Percentiles rank a stretch among this genome's conserved stretches.
Evolutionary conservation across 2,888 invertebrate genomes (phyloP).

Genomic region (Boloria euphrosyne): DNA sequence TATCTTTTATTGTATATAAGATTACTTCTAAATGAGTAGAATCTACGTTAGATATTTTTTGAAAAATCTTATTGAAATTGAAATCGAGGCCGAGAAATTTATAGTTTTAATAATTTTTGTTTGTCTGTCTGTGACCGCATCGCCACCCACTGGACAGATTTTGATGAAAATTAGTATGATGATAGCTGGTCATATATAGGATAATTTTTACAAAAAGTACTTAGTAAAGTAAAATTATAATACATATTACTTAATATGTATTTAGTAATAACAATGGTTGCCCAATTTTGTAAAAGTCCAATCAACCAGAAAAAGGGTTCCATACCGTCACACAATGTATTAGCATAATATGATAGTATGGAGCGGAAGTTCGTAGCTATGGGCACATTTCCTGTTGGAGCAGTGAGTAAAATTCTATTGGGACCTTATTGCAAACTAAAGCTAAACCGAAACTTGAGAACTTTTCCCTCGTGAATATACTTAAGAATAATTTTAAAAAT

Average conservation of each 20-base stretch:
- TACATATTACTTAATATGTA: too few relatives aligned
- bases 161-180: too few relatives aligned
- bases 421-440: slow-evolving; percentile 10
- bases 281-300: slow-evolving; percentile 52
- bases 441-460: background rate
- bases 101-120: too few relatives aligned
- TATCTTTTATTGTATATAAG: too few relatives aligned
- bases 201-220: too few relatives aligned
- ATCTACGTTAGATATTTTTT: too few relatives aligned
- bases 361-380: slow-evolving; percentile 33
- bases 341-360: slow-evolving; percentile 30
- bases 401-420: slow-evolving; percentile 1
- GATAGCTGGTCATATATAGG: too few relatives aligned
- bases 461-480: slow-evolving; percentile 7
- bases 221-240: background rate
- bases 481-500: slow-evolving; percentile 26
- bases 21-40: too few relatives aligned
- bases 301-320: slow-evolving; percentile 68
- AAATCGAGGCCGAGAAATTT: too few relatives aligned
- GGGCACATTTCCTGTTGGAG: slow-evolving; percentile 33
- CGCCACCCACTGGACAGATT: too few relatives aligned
- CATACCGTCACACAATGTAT: slow-evolving; percentile 42
- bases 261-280: slow-evolving; percentile 18
- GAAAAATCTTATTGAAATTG: too few relatives aligned
- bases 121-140: too few relatives aligned